phyloP scores from a whole-genome alignment of 2,797 vertebrate genomes.

The Periparus ater region DNA sequence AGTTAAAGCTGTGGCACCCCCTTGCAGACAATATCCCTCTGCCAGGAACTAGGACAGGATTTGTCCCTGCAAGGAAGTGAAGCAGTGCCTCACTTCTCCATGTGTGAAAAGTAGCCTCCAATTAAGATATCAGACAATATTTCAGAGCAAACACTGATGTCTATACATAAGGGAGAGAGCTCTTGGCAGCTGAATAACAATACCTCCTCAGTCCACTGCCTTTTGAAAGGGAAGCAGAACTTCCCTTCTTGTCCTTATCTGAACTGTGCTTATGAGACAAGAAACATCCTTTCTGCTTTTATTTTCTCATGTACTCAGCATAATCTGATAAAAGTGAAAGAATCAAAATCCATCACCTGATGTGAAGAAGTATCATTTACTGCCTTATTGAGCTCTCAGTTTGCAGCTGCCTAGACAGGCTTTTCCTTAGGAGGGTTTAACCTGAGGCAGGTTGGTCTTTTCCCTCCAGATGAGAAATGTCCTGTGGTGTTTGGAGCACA shows the following conservation, averaged over 20 bases:
- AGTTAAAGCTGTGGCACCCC: background rate
- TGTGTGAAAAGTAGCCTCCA: slow-evolving; percentile 34
- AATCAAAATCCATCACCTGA: slow-evolving; percentile 63
- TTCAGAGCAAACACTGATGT: slow-evolving; percentile 53
- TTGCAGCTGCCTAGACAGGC: background rate
- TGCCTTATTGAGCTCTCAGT: slow-evolving; percentile 5
- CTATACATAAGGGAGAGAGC: slow-evolving; percentile 61
- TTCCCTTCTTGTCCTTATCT: slow-evolving; percentile 65
- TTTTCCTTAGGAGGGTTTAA: background rate
- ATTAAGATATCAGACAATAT: slow-evolving; percentile 67
- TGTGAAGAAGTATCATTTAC: slow-evolving; percentile 25
- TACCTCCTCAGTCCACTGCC: slow-evolving; percentile 63
- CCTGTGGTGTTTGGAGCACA: background rate
- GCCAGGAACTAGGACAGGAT: background rate
- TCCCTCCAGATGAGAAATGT: background rate
- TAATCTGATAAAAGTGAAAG: slow-evolving; percentile 66
- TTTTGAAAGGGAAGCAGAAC: slow-evolving; percentile 58
- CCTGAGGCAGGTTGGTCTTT: background rate
- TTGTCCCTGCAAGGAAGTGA: background rate
- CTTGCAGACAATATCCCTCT: background rate
- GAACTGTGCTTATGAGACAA: slow-evolving; percentile 59
- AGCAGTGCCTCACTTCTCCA: background rate
- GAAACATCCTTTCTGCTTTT: slow-evolving; percentile 60
- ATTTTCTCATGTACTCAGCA: slow-evolving; percentile 61
- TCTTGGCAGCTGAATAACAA: slow-evolving; percentile 66